A percentile compares a stretch with the other conserved stretches of the same genome.
Conservation (phyloP, 2,113 vertebrate genomes). For the Grallaria varia region DNA sequence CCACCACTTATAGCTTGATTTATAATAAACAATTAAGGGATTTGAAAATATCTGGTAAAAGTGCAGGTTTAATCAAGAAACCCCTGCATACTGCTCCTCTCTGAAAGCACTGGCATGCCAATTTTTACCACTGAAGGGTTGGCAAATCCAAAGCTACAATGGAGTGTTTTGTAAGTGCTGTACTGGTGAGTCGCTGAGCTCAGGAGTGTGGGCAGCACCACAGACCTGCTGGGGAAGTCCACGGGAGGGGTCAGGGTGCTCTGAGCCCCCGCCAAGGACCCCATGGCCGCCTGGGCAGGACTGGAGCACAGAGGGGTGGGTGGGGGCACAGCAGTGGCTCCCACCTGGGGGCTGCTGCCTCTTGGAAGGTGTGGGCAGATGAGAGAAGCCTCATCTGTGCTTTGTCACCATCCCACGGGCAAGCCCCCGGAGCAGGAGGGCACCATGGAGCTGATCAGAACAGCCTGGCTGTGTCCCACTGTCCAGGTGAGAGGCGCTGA, state of each 20-base stretch:
- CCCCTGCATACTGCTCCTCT: background rate
- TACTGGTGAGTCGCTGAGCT: rapidly evolving
- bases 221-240: rapidly evolving
- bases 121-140: background rate
- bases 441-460: rapidly evolving
- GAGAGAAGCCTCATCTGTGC: background rate
- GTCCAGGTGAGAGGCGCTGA: background rate
- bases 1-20: background rate
- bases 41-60: background rate
- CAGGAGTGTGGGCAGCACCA: background rate
- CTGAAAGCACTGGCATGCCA: background rate
- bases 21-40: background rate
- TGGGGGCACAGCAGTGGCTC: rapidly evolving
- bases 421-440: background rate
- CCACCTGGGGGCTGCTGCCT: background rate
- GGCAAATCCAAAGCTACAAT: background rate
- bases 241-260: rapidly evolving
- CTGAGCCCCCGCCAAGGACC: rapidly evolving
- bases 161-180: rapidly evolving
- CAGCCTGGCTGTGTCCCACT: background rate
- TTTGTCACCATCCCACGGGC: rapidly evolving
- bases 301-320: background rate
- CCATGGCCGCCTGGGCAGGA: background rate
- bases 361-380: background rate
- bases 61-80: background rate